These are phyloP conservation scores for Homalodisca vitripennis DNA, from an alignment of 1,140 invertebrate genomes.

Conservation along the genomic window DNA sequence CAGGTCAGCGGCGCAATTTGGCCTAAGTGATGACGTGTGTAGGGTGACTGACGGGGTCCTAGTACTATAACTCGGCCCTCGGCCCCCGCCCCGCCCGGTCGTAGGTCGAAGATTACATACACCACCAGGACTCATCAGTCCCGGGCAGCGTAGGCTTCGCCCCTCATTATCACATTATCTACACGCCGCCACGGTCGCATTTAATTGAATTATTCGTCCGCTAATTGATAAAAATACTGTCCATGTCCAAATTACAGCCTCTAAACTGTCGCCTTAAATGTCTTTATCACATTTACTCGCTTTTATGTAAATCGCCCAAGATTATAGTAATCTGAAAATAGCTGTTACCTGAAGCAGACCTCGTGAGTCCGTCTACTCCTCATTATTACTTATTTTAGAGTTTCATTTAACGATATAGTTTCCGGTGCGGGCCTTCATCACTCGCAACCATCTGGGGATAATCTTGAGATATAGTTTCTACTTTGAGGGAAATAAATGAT, in stretches of 20 bases:
- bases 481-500: no score
- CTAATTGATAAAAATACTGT: conserved; percentile 18
- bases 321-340: neutral
- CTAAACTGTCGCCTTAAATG: conserved; percentile 1
- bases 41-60: no score
- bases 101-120: conserved; percentile 6
- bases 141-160: no score
- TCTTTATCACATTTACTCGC: neutral
- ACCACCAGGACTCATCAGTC: neutral
- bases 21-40: no score
- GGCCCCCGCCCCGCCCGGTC: neutral
- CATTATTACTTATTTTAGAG: no score
- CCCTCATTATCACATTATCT: conserved; percentile 3
- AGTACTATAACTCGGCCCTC: neutral
- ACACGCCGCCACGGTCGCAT: neutral
- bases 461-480: no score
- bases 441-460: no score
- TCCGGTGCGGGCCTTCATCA: no score
- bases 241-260: neutral
- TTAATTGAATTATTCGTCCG: conserved; percentile 1
- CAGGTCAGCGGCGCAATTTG: no score
- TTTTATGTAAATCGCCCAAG: conserved; percentile 11
- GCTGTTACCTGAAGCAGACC: no score
- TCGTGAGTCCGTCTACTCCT: no score
- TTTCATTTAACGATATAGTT: no score